Evolutionary conservation across 2,888 invertebrate genomes (phyloP).

Genomic region (Achlya flavicornis): DNA sequence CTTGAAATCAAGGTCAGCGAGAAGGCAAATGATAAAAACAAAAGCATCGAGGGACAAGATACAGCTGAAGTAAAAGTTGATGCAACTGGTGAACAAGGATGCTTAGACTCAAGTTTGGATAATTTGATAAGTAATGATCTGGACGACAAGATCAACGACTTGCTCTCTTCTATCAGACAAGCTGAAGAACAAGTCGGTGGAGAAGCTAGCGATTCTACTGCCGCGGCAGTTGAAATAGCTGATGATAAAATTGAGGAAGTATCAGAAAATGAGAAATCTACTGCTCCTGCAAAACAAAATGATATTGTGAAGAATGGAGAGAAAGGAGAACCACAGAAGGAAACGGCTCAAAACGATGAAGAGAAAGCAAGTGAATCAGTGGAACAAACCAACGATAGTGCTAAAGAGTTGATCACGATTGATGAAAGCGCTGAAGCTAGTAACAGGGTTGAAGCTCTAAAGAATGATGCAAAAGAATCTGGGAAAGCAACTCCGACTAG

Average conservation of each 20-base stretch:
- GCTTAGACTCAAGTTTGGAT: conserved; percentile 21
- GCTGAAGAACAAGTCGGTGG: conserved; percentile 34
- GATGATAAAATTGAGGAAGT: conserved; percentile 13
- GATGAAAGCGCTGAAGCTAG: conserved; percentile 13
- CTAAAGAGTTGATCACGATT: conserved; percentile 7
- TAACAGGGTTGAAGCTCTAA: conserved; percentile 33
- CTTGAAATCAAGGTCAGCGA: conserved; percentile 52
- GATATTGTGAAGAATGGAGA: conserved; percentile 15
- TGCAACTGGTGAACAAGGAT: neutral
- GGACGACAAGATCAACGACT: conserved; percentile 58
- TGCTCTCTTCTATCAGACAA: conserved; percentile 54
- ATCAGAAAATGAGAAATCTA: neutral
- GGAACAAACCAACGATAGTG: neutral
- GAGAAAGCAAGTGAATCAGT: conserved; percentile 18
- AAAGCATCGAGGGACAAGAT: neutral
- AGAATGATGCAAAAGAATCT: conserved; percentile 33
- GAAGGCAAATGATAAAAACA: conserved; percentile 17
- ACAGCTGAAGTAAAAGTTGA: conserved; percentile 3
- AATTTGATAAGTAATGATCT: conserved; percentile 30
- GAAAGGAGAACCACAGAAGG: conserved; percentile 12
- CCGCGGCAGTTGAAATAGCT: neutral
- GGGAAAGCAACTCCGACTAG: conserved; percentile 52
- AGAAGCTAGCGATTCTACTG: conserved; percentile 6
- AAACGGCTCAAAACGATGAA: conserved; percentile 7
- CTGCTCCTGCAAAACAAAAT: conserved; percentile 9